These are phyloP conservation scores for Drosophila kanapiae DNA, from an alignment of 1,140 invertebrate species.

Conservation along the genomic window DNA sequence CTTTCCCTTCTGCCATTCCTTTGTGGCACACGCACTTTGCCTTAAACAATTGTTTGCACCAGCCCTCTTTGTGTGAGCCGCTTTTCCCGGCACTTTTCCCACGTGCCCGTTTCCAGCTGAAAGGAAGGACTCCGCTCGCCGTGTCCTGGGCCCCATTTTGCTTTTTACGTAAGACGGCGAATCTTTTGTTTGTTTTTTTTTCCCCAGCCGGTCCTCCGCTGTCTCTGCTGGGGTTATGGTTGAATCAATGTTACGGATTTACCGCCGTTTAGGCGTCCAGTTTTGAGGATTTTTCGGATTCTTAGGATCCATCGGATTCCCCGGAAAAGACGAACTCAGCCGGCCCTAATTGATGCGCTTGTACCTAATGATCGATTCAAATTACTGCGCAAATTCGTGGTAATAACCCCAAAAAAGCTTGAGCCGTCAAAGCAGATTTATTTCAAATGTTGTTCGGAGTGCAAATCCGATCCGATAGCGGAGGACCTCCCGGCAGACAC, in stretches of 20 bases:
- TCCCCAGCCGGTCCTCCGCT: too few relatives aligned
- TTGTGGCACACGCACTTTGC: constrained; percentile 62
- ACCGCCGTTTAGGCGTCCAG: constrained; percentile 43
- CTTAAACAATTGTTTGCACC: constrained; percentile 69
- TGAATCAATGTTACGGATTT: constrained; percentile 68
- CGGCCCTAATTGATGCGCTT: constrained; percentile 43
- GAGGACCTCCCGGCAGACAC: constrained; percentile 22
- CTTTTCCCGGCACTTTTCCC: constrained; percentile 47
- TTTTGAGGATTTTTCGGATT: constrained; percentile 5
- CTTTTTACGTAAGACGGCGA: constrained; percentile 54
- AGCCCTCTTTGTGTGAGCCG: constrained; percentile 29
- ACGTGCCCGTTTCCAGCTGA: constrained; percentile 35
- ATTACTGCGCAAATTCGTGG: constrained; percentile 1
- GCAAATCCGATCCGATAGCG: constrained; percentile 42
- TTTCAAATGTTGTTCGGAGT: constrained; percentile 21
- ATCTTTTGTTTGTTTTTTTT: constrained; percentile 17
- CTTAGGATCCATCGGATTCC: not conserved
- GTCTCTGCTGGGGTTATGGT: constrained; percentile 19
- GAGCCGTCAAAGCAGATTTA: constrained; percentile 41
- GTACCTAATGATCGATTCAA: constrained; percentile 33
- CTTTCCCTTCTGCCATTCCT: constrained; percentile 34
- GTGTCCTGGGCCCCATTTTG: constrained; percentile 50
- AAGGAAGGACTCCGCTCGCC: constrained; percentile 4
- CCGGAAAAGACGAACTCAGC: not conserved
- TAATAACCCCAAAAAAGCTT: constrained; percentile 28